These are phyloP conservation scores for Periphyllus acericola DNA, from an alignment of 2,888 invertebrate species.

Conservation along the genomic window DNA sequence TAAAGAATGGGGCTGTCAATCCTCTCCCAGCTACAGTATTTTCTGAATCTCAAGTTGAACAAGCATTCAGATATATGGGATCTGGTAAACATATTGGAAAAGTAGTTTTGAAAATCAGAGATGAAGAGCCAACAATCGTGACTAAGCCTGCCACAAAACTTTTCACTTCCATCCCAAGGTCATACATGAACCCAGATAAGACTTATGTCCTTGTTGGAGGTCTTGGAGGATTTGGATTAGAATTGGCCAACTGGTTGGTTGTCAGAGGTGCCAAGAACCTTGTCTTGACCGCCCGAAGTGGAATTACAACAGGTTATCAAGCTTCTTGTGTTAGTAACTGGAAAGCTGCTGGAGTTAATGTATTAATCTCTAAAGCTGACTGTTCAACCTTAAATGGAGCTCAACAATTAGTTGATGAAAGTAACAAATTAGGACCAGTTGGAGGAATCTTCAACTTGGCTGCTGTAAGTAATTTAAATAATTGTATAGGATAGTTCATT, in stretches of 20 bases:
- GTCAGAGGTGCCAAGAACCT: conserved; percentile 85
- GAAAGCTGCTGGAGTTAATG: conserved; percentile 69
- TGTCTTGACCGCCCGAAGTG: conserved; percentile 88
- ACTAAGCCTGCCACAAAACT: conserved; percentile 71
- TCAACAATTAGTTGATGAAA: conserved; percentile 67
- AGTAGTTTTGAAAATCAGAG: conserved; percentile 88
- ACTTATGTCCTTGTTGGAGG: conserved; percentile 86
- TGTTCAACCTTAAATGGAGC: conserved; percentile 67
- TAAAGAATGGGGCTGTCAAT: conserved; percentile 85
- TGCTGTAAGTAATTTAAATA: conserved; percentile 72
- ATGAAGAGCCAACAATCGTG: conserved; percentile 75
- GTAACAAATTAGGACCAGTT: conserved; percentile 70
- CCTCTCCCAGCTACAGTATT: conserved; percentile 90
- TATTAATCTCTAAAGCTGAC: conserved; percentile 68
- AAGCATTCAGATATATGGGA: conserved; percentile 95
- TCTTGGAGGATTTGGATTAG: conserved; percentile 95
- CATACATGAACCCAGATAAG: conserved; percentile 83
- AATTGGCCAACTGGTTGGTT: conserved; percentile 90
- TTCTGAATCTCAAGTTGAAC: conserved; percentile 86
- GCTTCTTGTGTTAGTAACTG: conserved; percentile 81
- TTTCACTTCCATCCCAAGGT: conserved; percentile 84
- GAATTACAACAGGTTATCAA: conserved; percentile 93
- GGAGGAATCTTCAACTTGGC: conserved; percentile 94
- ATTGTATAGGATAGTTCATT: no score
- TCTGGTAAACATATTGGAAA: conserved; percentile 98